Evolutionary conservation across 2,888 invertebrate genomes (phyloP).

Genomic region (Pyrocoelia pectoralis): DNA sequence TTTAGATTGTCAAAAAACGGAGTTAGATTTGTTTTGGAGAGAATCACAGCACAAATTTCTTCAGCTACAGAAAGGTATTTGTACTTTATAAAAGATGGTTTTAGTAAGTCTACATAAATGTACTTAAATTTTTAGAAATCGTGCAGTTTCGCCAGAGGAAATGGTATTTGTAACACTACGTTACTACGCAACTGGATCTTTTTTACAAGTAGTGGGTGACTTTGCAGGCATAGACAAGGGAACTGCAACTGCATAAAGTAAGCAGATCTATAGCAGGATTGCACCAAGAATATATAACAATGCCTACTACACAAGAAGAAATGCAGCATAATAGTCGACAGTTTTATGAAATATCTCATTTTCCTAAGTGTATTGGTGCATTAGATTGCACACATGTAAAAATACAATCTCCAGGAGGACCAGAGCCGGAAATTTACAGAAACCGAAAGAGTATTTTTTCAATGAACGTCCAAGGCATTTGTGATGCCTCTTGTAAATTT

Average conservation of each 20-base stretch:
- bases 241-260: conserved; percentile 10
- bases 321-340: not conserved
- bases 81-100: not conserved
- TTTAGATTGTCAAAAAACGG: conserved; percentile 16
- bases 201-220: conserved; percentile 11
- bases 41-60: not conserved
- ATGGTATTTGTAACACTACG: conserved; percentile 8
- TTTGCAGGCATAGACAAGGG: no score
- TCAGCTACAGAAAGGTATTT: conserved; percentile 13
- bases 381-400: conserved; percentile 19
- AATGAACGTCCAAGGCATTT: conserved; percentile 11
- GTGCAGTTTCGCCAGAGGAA: conserved; percentile 11
- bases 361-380: no score
- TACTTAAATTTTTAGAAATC: conserved; percentile 8
- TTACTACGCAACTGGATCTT: conserved; percentile 10
- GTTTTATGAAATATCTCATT: conserved; percentile 6
- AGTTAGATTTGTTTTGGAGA: conserved; percentile 6
- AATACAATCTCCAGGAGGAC: conserved; percentile 16
- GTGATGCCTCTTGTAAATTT: conserved; percentile 14
- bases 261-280: not conserved
- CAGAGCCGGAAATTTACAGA: conserved; percentile 8
- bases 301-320: conserved; percentile 7
- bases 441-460: conserved; percentile 6
- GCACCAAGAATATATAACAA: conserved; percentile 1
- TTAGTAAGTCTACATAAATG: conserved; percentile 3